Base-by-base conservation (phyloP, 2,797 vertebrate species). In the Catharus ustulatus region DNA sequence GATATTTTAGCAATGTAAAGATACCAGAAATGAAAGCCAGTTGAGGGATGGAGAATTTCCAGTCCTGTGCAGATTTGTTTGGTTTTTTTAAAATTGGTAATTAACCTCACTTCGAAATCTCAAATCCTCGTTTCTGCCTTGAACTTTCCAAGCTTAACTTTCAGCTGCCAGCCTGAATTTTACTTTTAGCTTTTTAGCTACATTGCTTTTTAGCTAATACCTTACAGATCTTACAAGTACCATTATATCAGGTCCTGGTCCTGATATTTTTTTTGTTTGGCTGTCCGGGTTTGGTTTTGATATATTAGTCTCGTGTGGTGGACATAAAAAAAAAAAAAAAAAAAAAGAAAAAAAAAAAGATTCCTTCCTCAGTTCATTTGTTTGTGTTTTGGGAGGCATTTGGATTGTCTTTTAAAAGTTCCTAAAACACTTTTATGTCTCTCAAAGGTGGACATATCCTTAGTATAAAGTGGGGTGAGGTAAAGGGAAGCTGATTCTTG, bases 161-260 rank as follows among this genome's bases (percentile, higher is more conserved):
- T 91, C n/a, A 61, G 29, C 8, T 80, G 12, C 16, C 46, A 81
- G 51, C 3, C 6, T 59, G 57, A 90, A 84, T 63, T 46, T 55
- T 22, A 19, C 8, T 46, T 34, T 40, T 40, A 40, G 40, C 40
- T 40, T 40, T 40, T 40, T 40, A 40, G 40, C 40, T 40, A 40
- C 12, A 40, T 40, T 67, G 21, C 4, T 84, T 92, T 90, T 89
- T 40, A 79, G 16, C 11, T 55, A 45, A 51, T 63, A 15, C 7
- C 8, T 69, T 74, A 76, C 7, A 63, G 34, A 63, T 46, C 38
- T 75, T 63, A 42, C 5, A 57, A 38, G 5, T 23, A 63, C 7
- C 7, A 18, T 46, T 42, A 5, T 7, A 57, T 0, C 8, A 55
- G 1, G 12, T 45, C n/a, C 57, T 51, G 14, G 2, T 34, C 34